Conservation (phyloP, 2,888 invertebrate genomes). For the Fabriciana adippe region DNA sequence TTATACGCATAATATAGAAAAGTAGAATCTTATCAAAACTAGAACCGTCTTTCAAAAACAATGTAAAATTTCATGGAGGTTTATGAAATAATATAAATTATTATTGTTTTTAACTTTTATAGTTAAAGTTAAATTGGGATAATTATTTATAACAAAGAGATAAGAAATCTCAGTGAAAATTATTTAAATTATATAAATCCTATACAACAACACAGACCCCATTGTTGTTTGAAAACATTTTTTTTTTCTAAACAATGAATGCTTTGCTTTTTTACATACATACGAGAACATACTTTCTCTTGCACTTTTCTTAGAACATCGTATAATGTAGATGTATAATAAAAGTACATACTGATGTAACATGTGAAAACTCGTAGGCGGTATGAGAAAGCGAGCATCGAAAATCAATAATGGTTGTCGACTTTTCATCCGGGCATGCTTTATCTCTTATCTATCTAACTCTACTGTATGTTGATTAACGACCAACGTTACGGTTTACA, state of each 20-base stretch:
- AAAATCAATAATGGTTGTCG: conserved; percentile 22
- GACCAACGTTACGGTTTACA: neutral
- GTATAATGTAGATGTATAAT: neutral
- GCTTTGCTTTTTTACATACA: conserved; percentile 1
- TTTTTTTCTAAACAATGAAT: conserved; percentile 4
- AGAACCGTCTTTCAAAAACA: too few relatives aligned
- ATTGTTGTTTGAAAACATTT: conserved; percentile 4
- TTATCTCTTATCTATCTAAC: conserved; percentile 25
- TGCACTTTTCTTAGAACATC: neutral
- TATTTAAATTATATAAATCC: neutral
- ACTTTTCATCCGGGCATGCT: conserved; percentile 15
- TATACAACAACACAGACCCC: neutral
- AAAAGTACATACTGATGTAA: conserved; percentile 4
- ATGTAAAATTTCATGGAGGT: too few relatives aligned
- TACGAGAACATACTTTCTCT: conserved; percentile 10
- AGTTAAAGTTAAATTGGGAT: too few relatives aligned
- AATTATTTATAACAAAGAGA: neutral
- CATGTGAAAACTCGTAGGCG: conserved; percentile 13
- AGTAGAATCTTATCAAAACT: too few relatives aligned
- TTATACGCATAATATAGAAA: too few relatives aligned
- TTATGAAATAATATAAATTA: too few relatives aligned
- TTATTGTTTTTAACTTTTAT: too few relatives aligned
- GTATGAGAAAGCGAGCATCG: conserved; percentile 20
- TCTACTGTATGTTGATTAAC: conserved; percentile 11
- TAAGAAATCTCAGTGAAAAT: neutral